These are phyloP conservation scores for Cyanoramphus novaezelandiae DNA, from an alignment of 2,113 vertebrate species.

Conservation along the genomic window DNA sequence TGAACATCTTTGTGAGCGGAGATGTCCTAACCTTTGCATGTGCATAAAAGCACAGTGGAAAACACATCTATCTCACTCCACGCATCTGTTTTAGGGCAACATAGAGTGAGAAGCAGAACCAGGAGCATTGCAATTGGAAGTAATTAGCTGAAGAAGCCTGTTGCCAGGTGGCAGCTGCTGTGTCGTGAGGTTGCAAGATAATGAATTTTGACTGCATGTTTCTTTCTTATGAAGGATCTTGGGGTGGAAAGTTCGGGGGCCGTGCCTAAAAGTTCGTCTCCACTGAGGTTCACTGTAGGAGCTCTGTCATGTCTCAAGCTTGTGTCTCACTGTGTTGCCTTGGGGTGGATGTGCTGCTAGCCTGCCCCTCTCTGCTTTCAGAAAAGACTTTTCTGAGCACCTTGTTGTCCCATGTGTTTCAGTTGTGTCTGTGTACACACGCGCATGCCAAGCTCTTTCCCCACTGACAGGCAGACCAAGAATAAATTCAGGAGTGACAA, in stretches of 20 bases:
- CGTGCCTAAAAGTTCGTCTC: fast-evolving
- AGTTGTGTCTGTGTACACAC: background rate
- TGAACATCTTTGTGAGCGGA: background rate
- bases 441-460: background rate
- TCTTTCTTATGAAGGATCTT: background rate
- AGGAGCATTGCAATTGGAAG: background rate
- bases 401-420: background rate
- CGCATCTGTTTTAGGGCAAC: background rate
- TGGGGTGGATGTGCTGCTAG: background rate
- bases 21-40: background rate
- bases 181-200: background rate
- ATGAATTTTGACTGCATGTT: background rate
- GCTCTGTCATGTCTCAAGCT: background rate
- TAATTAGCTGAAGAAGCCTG: background rate
- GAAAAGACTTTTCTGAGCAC: background rate
- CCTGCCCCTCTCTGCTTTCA: background rate
- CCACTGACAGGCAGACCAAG: fast-evolving
- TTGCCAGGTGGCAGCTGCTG: background rate
- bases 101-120: background rate
- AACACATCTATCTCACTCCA: background rate
- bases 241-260: background rate
- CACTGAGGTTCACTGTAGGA: fast-evolving
- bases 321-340: background rate
- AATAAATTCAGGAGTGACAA: background rate
- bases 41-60: background rate